Conservation (phyloP, 2,797 vertebrate genomes). For the Leptoclinus maculatus region DNA sequence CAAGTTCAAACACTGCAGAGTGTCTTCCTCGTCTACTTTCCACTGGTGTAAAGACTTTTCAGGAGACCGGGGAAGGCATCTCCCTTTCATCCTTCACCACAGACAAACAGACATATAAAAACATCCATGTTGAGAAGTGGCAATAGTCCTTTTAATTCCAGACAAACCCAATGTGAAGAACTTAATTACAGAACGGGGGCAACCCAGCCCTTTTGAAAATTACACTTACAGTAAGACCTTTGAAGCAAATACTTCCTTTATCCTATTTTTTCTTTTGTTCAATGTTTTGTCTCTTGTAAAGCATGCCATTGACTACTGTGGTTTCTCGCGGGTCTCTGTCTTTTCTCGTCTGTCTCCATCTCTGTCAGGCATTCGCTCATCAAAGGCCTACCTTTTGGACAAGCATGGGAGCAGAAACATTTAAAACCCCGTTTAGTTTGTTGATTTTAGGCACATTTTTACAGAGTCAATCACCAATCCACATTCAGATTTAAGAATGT, state of each 20-base stretch:
- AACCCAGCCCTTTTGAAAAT: constrained; percentile 82
- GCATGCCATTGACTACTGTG: constrained; percentile 77
- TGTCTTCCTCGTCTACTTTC: constrained; percentile 73
- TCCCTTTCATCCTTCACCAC: constrained; percentile 83
- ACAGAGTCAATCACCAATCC: constrained; percentile 13
- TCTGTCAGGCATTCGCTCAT: constrained; percentile 57
- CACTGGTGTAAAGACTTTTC: constrained; percentile 74
- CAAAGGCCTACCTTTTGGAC: constrained; percentile 61
- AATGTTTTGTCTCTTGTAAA: constrained; percentile 80
- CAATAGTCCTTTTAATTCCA: constrained; percentile 84
- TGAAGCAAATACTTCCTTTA: constrained; percentile 81
- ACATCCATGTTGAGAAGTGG: constrained; percentile 81
- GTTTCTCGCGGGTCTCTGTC: constrained; percentile 72
- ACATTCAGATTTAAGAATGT: constrained; percentile 1
- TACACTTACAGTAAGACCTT: constrained; percentile 84
- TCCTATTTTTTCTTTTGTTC: constrained; percentile 81
- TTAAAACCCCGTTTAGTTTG: constrained; percentile 20
- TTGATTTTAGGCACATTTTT: constrained; percentile 14
- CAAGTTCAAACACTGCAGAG: constrained; percentile 71
- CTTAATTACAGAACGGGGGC: constrained; percentile 85
- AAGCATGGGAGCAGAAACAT: constrained; percentile 34
- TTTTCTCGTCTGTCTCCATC: constrained; percentile 61
- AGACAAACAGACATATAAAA: constrained; percentile 86
- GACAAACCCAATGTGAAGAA: constrained; percentile 81
- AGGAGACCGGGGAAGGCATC: constrained; percentile 77